Percentiles rank a stretch among this genome's conserved stretches.
phyloP scores from a whole-genome alignment of 2,113 vertebrate genomes.

The Tonatia bakeri region DNA sequence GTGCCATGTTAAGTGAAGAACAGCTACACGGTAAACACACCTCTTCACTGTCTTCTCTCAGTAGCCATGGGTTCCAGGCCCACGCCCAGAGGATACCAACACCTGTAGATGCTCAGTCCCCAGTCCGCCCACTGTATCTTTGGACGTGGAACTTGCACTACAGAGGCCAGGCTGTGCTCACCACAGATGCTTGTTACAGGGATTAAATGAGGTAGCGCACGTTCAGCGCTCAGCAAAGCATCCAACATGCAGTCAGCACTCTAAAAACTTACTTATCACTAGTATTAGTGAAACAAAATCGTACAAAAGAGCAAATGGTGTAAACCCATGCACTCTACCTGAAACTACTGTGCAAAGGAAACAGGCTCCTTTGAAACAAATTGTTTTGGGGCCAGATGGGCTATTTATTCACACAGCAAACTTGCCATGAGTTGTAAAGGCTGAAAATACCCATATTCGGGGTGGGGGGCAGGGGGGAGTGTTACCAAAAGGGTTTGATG shows the following conservation, averaged over 20 bases:
- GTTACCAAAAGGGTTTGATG: not conserved
- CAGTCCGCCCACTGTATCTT: not conserved
- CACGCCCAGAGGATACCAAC: not conserved
- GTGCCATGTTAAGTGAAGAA: not conserved
- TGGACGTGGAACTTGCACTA: not conserved
- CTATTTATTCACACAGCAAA: conserved; percentile 17
- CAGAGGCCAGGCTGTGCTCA: not conserved
- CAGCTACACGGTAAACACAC: not conserved
- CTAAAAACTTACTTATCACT: not conserved
- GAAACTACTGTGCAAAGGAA: not conserved
- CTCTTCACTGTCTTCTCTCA: not conserved
- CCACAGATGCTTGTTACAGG: rapidly evolving
- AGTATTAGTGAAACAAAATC: not conserved
- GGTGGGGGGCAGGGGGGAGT: rapidly evolving
- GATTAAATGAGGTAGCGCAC: not conserved
- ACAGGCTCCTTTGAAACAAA: not conserved
- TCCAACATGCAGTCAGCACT: not conserved
- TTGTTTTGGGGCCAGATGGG: not conserved
- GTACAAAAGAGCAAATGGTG: not conserved
- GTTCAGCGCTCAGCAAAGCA: not conserved
- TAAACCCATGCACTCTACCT: not conserved
- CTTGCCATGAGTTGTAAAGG: not conserved
- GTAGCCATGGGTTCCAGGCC: not conserved
- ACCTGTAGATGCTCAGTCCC: not conserved
- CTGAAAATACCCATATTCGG: not conserved